Percentiles rank a stretch among this genome's conserved stretches.
phyloP scores from a whole-genome alignment of 2,888 invertebrate species.

The Lasioglossum oenotherae region DNA sequence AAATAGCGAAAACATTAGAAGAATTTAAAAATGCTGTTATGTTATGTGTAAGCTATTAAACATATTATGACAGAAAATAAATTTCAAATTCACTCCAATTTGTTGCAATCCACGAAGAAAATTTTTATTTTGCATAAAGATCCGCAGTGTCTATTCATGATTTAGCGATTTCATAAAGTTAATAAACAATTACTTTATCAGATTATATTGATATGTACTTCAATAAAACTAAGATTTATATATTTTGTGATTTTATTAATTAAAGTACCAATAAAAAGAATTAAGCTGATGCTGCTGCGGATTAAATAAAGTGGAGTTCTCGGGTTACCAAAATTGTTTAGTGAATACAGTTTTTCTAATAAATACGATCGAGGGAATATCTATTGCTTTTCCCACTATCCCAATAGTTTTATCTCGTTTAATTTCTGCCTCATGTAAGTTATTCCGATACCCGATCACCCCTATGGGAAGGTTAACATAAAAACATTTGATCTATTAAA shows the following conservation, averaged over 20 bases:
- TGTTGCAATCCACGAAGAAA: no score
- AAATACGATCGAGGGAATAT: background rate
- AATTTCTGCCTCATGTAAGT: background rate
- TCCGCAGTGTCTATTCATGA: no score
- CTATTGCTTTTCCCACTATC: background rate
- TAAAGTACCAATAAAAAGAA: background rate
- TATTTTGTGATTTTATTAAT: background rate
- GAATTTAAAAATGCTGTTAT: no score
- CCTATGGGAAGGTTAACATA: background rate
- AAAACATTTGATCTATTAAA: background rate
- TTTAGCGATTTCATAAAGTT: no score
- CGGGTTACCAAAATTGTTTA: background rate
- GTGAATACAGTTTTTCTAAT: background rate
- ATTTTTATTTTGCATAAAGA: no score
- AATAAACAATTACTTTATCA: no score
- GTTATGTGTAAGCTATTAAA: no score
- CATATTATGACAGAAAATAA: no score
- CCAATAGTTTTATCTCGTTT: background rate
- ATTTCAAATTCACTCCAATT: no score
- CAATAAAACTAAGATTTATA: background rate
- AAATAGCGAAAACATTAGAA: no score
- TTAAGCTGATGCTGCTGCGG: background rate
- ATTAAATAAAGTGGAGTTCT: background rate
- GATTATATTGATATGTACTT: no score
- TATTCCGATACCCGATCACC: background rate